These are phyloP conservation scores for Chrysodeixis includens DNA, from an alignment of 2,888 invertebrate species.

Conservation along the genomic window DNA sequence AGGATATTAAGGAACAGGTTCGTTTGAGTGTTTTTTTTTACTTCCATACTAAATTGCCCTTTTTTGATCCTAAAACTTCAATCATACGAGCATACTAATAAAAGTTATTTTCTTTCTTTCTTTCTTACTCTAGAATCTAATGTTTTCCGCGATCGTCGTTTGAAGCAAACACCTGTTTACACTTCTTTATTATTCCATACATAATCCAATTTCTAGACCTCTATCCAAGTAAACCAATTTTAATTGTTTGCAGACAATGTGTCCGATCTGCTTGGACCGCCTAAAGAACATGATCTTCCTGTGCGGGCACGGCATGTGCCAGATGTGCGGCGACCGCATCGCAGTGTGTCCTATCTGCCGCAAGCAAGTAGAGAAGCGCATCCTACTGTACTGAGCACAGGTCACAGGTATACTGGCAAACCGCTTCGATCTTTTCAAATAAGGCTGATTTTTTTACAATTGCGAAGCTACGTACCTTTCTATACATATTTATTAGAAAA, in stretches of 20 bases:
- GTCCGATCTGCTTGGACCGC: slow-evolving; percentile 99
- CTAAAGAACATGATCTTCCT: slow-evolving; percentile 99
- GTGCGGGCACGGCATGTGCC: slow-evolving; percentile 99
- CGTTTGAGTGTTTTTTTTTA: neutral
- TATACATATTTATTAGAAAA: slow-evolving; percentile 28
- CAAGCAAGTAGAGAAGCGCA: slow-evolving; percentile 98
- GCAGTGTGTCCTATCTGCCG: slow-evolving; percentile 99
- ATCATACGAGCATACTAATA: no score
- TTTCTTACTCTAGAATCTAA: no score
- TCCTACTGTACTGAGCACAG: slow-evolving; percentile 93
- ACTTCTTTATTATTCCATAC: no score
- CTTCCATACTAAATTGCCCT: no score
- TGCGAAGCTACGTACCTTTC: slow-evolving; percentile 24
- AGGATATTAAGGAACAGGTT: slow-evolving; percentile 99
- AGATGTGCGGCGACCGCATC: slow-evolving; percentile 99
- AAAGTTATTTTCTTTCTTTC: no score
- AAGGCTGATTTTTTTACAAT: slow-evolving; percentile 56
- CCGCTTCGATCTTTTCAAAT: slow-evolving; percentile 26
- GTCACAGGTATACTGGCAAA: slow-evolving; percentile 21
- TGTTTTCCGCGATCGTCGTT: no score
- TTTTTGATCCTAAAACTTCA: no score
- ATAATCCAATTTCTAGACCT: neutral
- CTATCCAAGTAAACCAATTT: neutral
- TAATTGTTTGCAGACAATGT: slow-evolving; percentile 95
- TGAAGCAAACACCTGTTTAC: no score